These are phyloP conservation scores for Clinocottus analis DNA, from an alignment of 2,113 vertebrate genomes.

Conservation along the genomic window DNA sequence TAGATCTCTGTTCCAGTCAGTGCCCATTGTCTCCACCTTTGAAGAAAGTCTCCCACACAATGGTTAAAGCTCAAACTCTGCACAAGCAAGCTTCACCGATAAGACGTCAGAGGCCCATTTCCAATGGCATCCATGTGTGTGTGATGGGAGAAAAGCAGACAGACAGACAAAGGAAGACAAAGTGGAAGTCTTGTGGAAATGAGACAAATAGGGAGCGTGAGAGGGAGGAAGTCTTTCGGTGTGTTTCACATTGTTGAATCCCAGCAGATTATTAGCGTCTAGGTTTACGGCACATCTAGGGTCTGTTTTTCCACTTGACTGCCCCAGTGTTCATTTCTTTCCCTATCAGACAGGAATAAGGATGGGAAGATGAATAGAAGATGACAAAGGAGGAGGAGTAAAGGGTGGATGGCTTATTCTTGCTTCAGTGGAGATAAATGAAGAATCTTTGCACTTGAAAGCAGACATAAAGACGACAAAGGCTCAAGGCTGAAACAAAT, in stretches of 20 bases:
- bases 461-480: slow-evolving; percentile 53
- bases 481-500: slow-evolving; percentile 38
- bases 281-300: slow-evolving; percentile 46
- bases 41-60: background rate
- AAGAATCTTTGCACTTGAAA: slow-evolving; percentile 69
- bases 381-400: slow-evolving; percentile 69
- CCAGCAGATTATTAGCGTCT: slow-evolving; percentile 61
- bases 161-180: slow-evolving; percentile 38
- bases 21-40: background rate
- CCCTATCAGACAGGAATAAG: slow-evolving; percentile 60
- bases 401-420: slow-evolving; percentile 65
- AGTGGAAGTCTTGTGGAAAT: slow-evolving; percentile 48
- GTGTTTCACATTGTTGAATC: slow-evolving; percentile 43
- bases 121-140: slow-evolving; percentile 1
- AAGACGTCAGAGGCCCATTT: slow-evolving; percentile 25
- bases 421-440: slow-evolving; percentile 71
- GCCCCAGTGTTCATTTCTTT: slow-evolving; percentile 59
- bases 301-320: slow-evolving; percentile 68
- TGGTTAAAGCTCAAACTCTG: background rate
- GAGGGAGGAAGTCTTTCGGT: slow-evolving; percentile 33
- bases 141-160: slow-evolving; percentile 10
- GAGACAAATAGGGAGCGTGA: slow-evolving; percentile 41
- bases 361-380: slow-evolving; percentile 58
- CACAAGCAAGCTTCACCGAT: slow-evolving; percentile 6
- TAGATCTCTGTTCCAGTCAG: background rate